These are phyloP conservation scores for Nebria brevicollis DNA, from an alignment of 2,888 invertebrate species.

Conservation along the genomic window DNA sequence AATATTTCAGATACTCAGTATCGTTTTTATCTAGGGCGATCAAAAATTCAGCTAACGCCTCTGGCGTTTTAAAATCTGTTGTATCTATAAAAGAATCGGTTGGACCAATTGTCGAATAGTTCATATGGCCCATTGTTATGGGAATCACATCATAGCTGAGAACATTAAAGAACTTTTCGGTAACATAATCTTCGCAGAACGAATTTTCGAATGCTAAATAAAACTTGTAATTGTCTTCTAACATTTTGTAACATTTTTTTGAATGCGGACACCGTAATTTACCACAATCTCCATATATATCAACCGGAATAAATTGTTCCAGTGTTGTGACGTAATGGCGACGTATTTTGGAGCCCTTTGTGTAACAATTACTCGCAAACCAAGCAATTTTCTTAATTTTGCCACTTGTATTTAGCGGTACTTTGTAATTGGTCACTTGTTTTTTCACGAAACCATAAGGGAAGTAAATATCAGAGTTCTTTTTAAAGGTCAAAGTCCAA, in stretches of 20 bases:
- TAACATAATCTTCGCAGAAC: constrained; percentile 50
- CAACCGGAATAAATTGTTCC: constrained; percentile 67
- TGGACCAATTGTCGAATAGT: constrained; percentile 48
- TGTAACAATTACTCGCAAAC: constrained; percentile 60
- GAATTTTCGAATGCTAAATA: constrained; percentile 51
- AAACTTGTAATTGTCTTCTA: constrained; percentile 56
- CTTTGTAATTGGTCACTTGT: constrained; percentile 49
- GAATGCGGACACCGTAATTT: constrained; percentile 55
- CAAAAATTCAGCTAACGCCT: constrained; percentile 48
- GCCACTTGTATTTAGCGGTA: constrained; percentile 51
- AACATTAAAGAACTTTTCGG: constrained; percentile 49
- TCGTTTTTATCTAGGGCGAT: constrained; percentile 37
- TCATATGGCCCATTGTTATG: constrained; percentile 48
- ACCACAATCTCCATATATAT: constrained; percentile 73
- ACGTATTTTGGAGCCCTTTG: constrained; percentile 58
- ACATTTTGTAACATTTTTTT: constrained; percentile 63
- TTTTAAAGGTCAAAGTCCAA: constrained; percentile 68
- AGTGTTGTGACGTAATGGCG: constrained; percentile 64
- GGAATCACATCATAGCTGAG: constrained; percentile 48
- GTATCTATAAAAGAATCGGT: constrained; percentile 49
- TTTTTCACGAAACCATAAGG: constrained; percentile 57
- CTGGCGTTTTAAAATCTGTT: constrained; percentile 41
- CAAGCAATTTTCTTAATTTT: constrained; percentile 67
- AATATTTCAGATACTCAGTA: constrained; percentile 49
- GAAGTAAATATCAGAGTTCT: constrained; percentile 60